Evolutionary conservation across 2,888 invertebrate species (phyloP), one percentile per base, ranked within the genome.

Genomic region (Andrena bicolor): DNA sequence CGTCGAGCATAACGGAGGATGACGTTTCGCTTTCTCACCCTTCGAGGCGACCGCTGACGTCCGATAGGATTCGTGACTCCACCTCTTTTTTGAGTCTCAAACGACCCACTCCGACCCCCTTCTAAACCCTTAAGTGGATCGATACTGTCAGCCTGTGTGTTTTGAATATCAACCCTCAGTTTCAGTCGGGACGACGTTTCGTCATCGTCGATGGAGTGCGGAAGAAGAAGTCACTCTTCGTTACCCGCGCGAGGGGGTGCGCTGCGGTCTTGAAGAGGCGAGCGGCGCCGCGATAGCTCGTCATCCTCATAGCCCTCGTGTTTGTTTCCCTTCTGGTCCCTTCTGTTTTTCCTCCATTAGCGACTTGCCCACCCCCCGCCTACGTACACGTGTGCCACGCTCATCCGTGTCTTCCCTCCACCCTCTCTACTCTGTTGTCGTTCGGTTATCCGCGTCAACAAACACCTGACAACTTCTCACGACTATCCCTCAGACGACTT

Each of bases 291-390:
- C 73, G 83, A 78, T 66, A 66, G 81, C 63, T 72, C 74, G 75
- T 82, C 79, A 73, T 69, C 76, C 51, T 61, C 48, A 53, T 66
- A 76, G 84, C 86, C 88, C 80, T 77, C 81, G 51, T 80, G 89
- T 90, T 88, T 90, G 88, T 91, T 91, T 90, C 90, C 86, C 88
- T 85, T 80, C 84, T 78, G 78, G 84, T 85, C 88, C 88, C 88
- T 87, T 85, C 89, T 90, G 90, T 89, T 91, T 91, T 90, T 88
- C 87, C 88, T 89, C 91, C 90, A 91, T 91, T 91, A 91, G 90
- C 83, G 88, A 87, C 80, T 83, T 81, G 72, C 70, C 80, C 83
- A 76, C 80, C 82, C 64, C 64, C 56, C 8, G 16, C 72, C 35
- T 48, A 68, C 60, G 20, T 58, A 70, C 65, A 66, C 41, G 23